A percentile compares a stretch with the other conserved stretches of the same genome.
Evolutionary conservation across 2,113 vertebrate genomes (phyloP).

Genomic region (Puffinus mauretanicus): DNA sequence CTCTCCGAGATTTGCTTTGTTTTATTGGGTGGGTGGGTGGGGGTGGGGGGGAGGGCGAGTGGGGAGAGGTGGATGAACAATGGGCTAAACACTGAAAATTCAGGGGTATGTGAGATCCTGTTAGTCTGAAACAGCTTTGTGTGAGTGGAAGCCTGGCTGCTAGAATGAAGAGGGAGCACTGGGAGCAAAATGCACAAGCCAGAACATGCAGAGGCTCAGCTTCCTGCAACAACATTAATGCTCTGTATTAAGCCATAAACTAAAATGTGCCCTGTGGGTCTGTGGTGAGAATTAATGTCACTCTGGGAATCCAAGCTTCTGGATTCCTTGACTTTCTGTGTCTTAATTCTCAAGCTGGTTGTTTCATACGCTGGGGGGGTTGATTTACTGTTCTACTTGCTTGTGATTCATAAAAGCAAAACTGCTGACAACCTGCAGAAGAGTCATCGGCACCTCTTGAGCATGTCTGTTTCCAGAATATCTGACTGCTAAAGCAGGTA

Average conservation of each 20-base stretch:
- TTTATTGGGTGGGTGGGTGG: background rate
- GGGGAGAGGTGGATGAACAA: background rate
- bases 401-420: background rate
- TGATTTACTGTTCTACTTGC: constrained; percentile 23
- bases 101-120: background rate
- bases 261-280: constrained; percentile 43
- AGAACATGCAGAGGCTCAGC: constrained; percentile 30
- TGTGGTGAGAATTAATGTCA: constrained; percentile 52
- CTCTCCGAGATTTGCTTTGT: background rate
- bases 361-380: background rate
- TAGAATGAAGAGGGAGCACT: background rate
- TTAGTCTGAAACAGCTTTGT: background rate
- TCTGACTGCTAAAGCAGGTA: background rate
- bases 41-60: background rate
- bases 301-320: constrained; percentile 51
- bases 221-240: constrained; percentile 42
- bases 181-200: constrained; percentile 20
- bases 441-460: background rate
- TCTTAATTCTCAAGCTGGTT: constrained; percentile 48
- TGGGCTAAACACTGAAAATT: background rate
- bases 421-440: constrained; percentile 31
- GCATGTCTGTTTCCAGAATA: background rate
- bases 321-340: constrained; percentile 49
- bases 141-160: background rate
- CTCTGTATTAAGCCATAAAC: constrained; percentile 53